These are phyloP conservation scores for Procambarus clarkii DNA, from an alignment of 1,140 invertebrate species.

Conservation along the genomic window DNA sequence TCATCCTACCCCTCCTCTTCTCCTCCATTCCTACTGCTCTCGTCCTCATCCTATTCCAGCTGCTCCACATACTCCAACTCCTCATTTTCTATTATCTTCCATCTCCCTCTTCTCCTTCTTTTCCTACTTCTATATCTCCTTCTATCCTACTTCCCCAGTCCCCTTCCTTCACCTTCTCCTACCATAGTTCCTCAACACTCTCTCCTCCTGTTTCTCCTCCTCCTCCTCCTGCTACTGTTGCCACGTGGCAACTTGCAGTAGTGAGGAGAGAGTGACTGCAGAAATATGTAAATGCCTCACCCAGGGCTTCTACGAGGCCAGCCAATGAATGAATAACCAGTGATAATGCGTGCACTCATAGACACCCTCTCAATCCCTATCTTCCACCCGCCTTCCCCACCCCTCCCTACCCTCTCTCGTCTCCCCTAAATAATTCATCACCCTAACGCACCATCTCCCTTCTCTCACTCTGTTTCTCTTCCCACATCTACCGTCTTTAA, in stretches of 20 bases:
- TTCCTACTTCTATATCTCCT: neutral
- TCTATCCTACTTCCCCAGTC: constrained; percentile 18
- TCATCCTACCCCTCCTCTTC: neutral
- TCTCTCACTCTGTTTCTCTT: neutral
- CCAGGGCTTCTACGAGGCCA: neutral
- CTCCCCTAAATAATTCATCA: neutral
- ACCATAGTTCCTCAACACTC: too few species aligned
- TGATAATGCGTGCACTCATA: neutral
- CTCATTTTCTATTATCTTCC: neutral
- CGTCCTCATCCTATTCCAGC: too few species aligned
- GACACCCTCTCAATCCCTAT: neutral
- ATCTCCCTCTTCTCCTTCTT: neutral
- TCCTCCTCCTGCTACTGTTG: too few species aligned
- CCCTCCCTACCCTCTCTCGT: neutral
- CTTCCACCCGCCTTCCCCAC: neutral
- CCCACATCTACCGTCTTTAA: neutral
- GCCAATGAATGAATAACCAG: neutral
- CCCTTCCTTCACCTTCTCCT: neutral
- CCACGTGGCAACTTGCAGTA: too few species aligned
- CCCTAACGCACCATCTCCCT: neutral
- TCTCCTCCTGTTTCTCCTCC: too few species aligned
- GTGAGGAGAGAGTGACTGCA: neutral
- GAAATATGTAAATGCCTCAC: neutral
- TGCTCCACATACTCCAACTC: too few species aligned
- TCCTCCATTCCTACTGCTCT: neutral